A percentile compares a stretch with the other conserved stretches of the same genome.
Evolutionary conservation across 2,113 vertebrate genomes (phyloP).

Genomic region (Forbesichthys agassizii): DNA sequence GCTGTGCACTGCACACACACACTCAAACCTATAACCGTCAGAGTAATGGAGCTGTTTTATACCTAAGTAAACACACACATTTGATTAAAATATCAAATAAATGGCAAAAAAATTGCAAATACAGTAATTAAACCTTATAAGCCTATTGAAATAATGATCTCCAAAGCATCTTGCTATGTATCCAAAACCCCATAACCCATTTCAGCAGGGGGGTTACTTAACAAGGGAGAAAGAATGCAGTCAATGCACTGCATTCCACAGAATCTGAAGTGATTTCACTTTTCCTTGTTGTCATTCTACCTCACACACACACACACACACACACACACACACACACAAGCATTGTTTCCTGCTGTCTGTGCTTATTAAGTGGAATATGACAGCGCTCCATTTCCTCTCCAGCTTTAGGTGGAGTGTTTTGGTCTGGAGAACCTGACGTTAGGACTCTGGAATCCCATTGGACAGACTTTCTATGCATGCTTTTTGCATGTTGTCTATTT

Average conservation of each 20-base stretch:
- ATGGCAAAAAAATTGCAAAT: not conserved
- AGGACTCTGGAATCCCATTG: conserved; percentile 54
- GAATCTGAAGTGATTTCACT: conserved; percentile 41
- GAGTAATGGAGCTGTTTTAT: too few species aligned
- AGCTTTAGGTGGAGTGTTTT: conserved; percentile 9
- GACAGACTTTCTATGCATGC: conserved; percentile 13
- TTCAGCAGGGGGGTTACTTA: conserved; percentile 57
- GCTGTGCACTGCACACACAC: too few species aligned
- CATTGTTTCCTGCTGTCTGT: conserved; percentile 30
- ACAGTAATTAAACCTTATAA: not conserved
- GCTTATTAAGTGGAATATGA: conserved; percentile 32
- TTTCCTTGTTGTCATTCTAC: conserved; percentile 60
- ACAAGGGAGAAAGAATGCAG: conserved; percentile 31
- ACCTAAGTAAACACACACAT: too few species aligned
- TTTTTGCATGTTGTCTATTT: not conserved
- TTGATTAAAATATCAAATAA: too few species aligned
- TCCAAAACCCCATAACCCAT: conserved; percentile 12
- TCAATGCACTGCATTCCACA: conserved; percentile 60
- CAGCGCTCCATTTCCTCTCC: conserved; percentile 43
- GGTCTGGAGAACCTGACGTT: conserved; percentile 24
- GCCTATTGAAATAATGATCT: too few species aligned
- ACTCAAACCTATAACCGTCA: too few species aligned
- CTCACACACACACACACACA: conserved; percentile 6
- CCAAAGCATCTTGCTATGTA: not conserved
- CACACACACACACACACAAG: conserved; percentile 3